Conservation (phyloP, 1,140 invertebrate species). For the Pseudomyrmex cubaensis region DNA sequence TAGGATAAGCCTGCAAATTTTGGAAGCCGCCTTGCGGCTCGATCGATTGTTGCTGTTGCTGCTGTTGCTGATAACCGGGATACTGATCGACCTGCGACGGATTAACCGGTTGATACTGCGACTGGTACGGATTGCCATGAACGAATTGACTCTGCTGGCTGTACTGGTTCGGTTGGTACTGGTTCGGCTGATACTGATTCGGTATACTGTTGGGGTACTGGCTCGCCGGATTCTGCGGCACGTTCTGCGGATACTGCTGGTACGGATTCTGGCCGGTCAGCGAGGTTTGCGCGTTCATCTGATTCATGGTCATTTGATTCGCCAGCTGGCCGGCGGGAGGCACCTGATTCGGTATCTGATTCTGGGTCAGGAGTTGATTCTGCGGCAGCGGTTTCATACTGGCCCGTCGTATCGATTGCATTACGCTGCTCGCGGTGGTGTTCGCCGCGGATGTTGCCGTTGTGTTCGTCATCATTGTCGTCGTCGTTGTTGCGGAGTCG, state of each 20-base stretch:
- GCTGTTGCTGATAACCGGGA: slow-evolving; percentile 72
- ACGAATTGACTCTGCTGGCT: slow-evolving; percentile 67
- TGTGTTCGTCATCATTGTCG: slow-evolving; percentile 3
- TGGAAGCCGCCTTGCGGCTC: slow-evolving; percentile 76
- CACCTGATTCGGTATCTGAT: slow-evolving; percentile 72
- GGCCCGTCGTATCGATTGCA: slow-evolving; percentile 79
- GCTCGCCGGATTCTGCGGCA: slow-evolving; percentile 65
- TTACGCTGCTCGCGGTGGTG: slow-evolving; percentile 66
- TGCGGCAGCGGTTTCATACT: slow-evolving; percentile 79
- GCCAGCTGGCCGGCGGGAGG: slow-evolving; percentile 66
- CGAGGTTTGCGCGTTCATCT: slow-evolving; percentile 62
- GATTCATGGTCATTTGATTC: slow-evolving; percentile 73
- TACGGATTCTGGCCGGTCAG: slow-evolving; percentile 69
- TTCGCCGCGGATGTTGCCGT: slow-evolving; percentile 26
- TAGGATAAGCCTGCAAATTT: slow-evolving; percentile 79
- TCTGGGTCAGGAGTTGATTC: slow-evolving; percentile 74
- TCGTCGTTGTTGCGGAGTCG: slow-evolving; percentile 45
- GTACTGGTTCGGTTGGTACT: slow-evolving; percentile 74
- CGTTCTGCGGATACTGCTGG: slow-evolving; percentile 65
- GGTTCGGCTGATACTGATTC: slow-evolving; percentile 67
- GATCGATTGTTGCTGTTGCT: slow-evolving; percentile 63
- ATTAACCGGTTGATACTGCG: slow-evolving; percentile 68
- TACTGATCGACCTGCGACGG: slow-evolving; percentile 76
- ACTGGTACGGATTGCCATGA: slow-evolving; percentile 66
- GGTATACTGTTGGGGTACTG: slow-evolving; percentile 75